Percentiles rank a stretch among this genome's conserved stretches.
phyloP scores from a whole-genome alignment of 1,140 invertebrate genomes.

The Laupala kohalensis region DNA sequence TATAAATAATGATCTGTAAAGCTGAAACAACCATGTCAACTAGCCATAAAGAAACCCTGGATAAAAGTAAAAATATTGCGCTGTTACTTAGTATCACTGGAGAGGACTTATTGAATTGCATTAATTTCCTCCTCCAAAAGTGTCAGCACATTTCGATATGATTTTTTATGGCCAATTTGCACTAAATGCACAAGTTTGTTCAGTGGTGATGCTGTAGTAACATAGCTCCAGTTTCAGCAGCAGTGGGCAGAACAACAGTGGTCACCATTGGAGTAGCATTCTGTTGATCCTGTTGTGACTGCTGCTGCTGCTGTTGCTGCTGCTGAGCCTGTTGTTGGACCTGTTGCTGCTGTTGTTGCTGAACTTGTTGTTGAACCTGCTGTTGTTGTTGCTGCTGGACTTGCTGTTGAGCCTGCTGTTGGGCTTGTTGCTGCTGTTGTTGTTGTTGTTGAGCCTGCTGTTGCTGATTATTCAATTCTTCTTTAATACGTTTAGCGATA shows the following conservation, averaged over 20 bases:
- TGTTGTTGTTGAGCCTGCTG: constrained; percentile 11
- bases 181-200: background rate
- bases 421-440: constrained; percentile 17
- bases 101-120: background rate
- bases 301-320: constrained; percentile 24
- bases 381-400: constrained; percentile 15
- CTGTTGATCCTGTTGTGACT: constrained; percentile 24
- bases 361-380: constrained; percentile 18
- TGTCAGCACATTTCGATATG: background rate
- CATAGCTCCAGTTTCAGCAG: constrained; percentile 32
- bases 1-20: constrained; percentile 8
- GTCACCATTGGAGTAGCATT: constrained; percentile 31
- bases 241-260: constrained; percentile 39
- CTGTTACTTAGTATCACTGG: background rate
- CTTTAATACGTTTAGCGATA: constrained; percentile 51
- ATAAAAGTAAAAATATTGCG: background rate
- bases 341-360: constrained; percentile 16
- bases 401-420: constrained; percentile 4
- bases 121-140: background rate
- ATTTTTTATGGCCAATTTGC: constrained; percentile 1
- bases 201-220: constrained; percentile 20
- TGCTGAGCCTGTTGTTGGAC: constrained; percentile 21
- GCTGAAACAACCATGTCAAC: constrained; percentile 2
- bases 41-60: constrained; percentile 2
- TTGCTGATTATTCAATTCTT: constrained; percentile 32